phyloP scores from a whole-genome alignment of 2,888 invertebrate genomes.

The Mamestra brassicae region DNA sequence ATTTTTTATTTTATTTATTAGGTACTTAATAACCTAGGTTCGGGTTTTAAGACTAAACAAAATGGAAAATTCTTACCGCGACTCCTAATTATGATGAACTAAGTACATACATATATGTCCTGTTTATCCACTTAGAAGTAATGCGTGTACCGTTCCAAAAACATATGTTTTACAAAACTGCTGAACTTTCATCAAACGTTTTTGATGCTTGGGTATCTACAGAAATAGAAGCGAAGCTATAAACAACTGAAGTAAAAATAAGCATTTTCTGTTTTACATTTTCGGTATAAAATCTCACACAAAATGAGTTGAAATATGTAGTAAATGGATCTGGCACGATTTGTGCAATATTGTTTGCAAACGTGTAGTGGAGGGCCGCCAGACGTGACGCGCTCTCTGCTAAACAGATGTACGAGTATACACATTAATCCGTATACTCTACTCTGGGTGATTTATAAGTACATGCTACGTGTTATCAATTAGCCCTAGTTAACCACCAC shows the following conservation, averaged over 20 bases:
- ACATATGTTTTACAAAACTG: conserved; percentile 28
- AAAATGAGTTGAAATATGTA: conserved; percentile 56
- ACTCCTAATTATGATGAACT: conserved; percentile 3
- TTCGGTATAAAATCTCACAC: conserved; percentile 41
- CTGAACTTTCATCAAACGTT: conserved; percentile 36
- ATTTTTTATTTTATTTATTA: background rate
- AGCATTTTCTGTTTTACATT: conserved; percentile 42
- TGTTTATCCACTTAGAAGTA: background rate
- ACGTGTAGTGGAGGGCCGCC: conserved; percentile 55
- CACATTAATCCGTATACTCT: conserved; percentile 54
- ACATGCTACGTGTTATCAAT: conserved; percentile 60
- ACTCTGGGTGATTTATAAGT: conserved; percentile 60
- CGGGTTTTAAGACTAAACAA: no score
- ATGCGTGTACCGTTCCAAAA: conserved; percentile 19
- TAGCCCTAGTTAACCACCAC: conserved; percentile 54
- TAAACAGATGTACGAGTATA: conserved; percentile 53
- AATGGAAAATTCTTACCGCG: background rate
- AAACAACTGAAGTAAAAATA: conserved; percentile 57
- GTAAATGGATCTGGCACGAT: conserved; percentile 63
- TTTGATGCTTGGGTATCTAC: conserved; percentile 29
- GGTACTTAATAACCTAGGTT: no score
- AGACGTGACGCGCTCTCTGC: conserved; percentile 55
- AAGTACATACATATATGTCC: background rate
- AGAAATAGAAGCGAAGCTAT: conserved; percentile 51
- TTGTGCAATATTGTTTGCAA: conserved; percentile 64